Evolutionary conservation across 2,888 invertebrate species (phyloP).

Genomic region (Ormyrus rosae): DNA sequence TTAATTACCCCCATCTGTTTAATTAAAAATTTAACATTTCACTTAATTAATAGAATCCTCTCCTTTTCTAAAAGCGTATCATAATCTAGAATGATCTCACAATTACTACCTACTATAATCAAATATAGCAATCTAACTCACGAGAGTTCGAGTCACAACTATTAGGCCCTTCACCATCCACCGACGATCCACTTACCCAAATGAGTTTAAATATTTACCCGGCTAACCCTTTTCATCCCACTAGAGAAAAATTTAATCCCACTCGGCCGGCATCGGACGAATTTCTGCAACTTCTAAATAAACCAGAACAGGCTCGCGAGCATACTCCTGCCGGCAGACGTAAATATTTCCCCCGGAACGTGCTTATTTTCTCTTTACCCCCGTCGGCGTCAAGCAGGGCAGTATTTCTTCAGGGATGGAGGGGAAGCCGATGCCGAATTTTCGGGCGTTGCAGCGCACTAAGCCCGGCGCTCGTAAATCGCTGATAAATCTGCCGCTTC

Average conservation of each 20-base stretch:
- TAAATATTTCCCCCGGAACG: conserved; percentile 15
- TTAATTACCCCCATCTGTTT: too few species aligned
- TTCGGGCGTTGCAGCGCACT: too few species aligned
- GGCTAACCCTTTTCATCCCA: neutral
- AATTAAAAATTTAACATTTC: too few species aligned
- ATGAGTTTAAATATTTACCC: neutral
- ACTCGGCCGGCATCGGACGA: neutral
- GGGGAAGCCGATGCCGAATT: neutral
- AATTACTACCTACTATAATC: too few species aligned
- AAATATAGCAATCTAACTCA: too few species aligned
- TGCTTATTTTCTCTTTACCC: conserved; percentile 11
- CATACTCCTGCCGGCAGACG: neutral
- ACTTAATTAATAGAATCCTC: too few species aligned
- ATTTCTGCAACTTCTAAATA: neutral
- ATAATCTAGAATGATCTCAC: too few species aligned
- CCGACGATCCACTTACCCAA: too few species aligned
- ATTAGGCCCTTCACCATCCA: too few species aligned
- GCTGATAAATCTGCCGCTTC: conserved; percentile 38
- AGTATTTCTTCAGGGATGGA: neutral
- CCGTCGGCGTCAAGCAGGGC: too few species aligned
- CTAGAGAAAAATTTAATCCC: neutral
- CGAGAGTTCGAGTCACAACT: too few species aligned
- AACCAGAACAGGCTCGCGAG: neutral
- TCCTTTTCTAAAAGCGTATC: too few species aligned
- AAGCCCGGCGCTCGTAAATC: conserved; percentile 26